A percentile compares a stretch with the other conserved stretches of the same genome.
phyloP scores from a whole-genome alignment of 2,797 vertebrate genomes.

The Dermochelys coriacea region DNA sequence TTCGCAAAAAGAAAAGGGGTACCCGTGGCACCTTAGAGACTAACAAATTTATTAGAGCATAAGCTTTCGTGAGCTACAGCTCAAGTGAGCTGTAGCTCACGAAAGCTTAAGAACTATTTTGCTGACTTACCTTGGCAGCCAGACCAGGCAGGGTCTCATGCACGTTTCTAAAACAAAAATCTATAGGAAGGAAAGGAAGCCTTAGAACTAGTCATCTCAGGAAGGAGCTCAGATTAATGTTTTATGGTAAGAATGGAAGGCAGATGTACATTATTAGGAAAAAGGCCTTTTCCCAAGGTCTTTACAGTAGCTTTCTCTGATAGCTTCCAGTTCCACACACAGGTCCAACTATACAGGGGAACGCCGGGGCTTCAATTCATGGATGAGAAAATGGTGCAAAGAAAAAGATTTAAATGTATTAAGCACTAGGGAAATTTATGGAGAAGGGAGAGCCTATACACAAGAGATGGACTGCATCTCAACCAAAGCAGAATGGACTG shows the following conservation, averaged over 20 bases:
- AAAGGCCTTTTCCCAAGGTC: not conserved
- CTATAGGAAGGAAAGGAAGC: not conserved
- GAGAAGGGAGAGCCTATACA: not conserved
- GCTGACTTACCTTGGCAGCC: not conserved
- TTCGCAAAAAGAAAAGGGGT: too few relatives aligned
- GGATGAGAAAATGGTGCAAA: not conserved
- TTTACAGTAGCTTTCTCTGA: not conserved
- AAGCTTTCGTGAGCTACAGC: too few relatives aligned
- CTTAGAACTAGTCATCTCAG: not conserved
- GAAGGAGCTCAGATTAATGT: not conserved
- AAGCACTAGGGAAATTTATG: not conserved
- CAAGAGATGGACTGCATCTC: fast-evolving
- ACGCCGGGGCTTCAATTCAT: not conserved
- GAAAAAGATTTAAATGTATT: too few relatives aligned
- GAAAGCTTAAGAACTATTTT: not conserved
- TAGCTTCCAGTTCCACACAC: not conserved
- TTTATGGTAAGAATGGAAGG: not conserved
- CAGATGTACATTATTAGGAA: fast-evolving
- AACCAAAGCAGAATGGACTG: fast-evolving
- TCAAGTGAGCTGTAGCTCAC: too few relatives aligned
- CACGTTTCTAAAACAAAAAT: not conserved
- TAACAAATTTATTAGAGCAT: too few relatives aligned
- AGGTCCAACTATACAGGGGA: not conserved
- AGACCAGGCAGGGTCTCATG: not conserved
- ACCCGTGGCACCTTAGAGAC: too few relatives aligned